phyloP scores from a whole-genome alignment of 2,797 vertebrate species.

The Carcharodon carcharias region DNA sequence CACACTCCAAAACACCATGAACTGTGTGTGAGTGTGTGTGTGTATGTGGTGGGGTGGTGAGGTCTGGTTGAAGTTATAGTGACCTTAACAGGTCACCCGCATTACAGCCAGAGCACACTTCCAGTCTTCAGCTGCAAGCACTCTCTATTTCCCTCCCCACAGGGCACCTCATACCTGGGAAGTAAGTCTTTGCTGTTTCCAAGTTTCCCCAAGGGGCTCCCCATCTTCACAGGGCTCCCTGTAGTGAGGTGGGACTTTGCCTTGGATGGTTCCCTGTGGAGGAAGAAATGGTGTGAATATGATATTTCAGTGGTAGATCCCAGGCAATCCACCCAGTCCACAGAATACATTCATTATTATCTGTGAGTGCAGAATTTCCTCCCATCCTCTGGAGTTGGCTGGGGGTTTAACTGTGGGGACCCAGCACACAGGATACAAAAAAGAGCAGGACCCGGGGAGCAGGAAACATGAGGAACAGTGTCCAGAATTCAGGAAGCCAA shows the following conservation, averaged over 20 bases:
- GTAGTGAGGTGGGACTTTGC: neutral
- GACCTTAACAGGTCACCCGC: neutral
- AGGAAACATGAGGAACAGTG: no score
- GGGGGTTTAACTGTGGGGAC: neutral
- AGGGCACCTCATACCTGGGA: neutral
- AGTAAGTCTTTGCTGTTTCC: neutral
- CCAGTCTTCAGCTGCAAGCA: neutral
- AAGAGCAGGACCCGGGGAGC: neutral
- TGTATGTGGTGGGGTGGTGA: no score
- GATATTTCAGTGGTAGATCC: neutral
- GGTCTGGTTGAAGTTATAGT: neutral
- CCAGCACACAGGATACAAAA: neutral
- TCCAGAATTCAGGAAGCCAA: no score
- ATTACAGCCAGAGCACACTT: neutral
- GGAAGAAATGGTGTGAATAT: neutral
- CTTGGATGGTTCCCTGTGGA: neutral
- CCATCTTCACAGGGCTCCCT: no score
- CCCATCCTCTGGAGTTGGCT: neutral
- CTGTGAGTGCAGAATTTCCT: neutral
- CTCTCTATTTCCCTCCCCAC: neutral
- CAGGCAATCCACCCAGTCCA: neutral
- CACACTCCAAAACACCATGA: neutral
- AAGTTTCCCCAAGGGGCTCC: neutral
- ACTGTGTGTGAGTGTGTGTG: neutral
- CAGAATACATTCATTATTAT: neutral